Base-by-base conservation (phyloP, 2,888 invertebrate genomes). In the Mythimna ferrago region DNA sequence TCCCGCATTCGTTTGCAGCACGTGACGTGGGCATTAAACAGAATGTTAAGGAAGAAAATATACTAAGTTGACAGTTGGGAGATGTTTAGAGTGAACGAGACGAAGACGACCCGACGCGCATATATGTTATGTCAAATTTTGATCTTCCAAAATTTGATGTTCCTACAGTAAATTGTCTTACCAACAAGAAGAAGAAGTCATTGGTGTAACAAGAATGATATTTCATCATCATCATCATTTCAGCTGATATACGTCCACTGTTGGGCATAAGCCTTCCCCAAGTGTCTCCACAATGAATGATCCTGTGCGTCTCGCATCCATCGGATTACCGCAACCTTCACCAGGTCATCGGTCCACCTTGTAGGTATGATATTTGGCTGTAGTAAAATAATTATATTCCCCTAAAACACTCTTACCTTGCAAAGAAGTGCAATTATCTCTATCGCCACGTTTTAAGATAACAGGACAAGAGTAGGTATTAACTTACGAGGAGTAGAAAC, bases 1-100 rank as follows among this genome's bases (percentile, higher is more conserved):
- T 82, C 80, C 89, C 87, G 91, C 90, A 90, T 92, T 95, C 94
- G 93, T 94, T 93, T 90, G 91, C 78, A 78, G 80, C 87, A 91
- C 95, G 95, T 95, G 95, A 90, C 71, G 75, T 77, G 93, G 78
- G 86, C 94, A 81, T 84, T 76, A 82, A 89, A 83, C 66, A 65
- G 76, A 63, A 65, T 61, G 38, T 61, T 3, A 32, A 72, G 58
- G 64, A 60, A 80, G 73, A 65, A 54, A 54, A 54, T 80, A 67
- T 70, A 81, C 65, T 38, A 62, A 68, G 73, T 71, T 81, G 86
- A 86, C 82, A 80, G 80, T 87, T 80, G 69, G 71, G 72, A 60
- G 19, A 73, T 6, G 16, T 71, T 82, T 81, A 79, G 16, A 16
- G 14, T 41, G 0, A 5, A 67, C 64, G 80, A 11, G 9, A 77